phyloP scores from a whole-genome alignment of 2,797 vertebrate genomes.

The Otolemur crassicaudatus region DNA sequence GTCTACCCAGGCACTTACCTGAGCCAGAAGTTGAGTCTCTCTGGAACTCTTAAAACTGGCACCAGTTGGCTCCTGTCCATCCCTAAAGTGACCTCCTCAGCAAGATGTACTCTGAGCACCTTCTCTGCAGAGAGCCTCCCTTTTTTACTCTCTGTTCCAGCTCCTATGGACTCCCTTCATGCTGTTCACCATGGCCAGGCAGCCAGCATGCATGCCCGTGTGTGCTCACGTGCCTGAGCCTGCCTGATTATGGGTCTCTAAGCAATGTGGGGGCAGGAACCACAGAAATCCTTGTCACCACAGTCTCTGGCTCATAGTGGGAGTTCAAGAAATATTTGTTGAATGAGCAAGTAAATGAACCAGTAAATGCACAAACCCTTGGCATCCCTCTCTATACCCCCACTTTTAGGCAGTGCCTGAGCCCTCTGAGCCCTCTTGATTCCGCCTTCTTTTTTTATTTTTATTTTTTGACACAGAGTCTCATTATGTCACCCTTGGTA shows the following conservation, averaged over 20 bases:
- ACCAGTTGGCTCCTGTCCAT: neutral
- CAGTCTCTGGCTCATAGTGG: neutral
- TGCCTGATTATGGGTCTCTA: neutral
- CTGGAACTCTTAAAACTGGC: neutral
- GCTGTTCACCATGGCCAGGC: neutral
- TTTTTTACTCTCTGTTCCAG: neutral
- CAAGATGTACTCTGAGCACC: neutral
- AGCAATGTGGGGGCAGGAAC: neutral
- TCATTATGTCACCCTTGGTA: no score
- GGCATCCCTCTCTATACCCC: neutral
- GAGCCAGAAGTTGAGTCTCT: neutral
- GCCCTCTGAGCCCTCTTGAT: neutral
- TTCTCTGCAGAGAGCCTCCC: slow-evolving; percentile 8
- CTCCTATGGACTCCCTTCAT: neutral
- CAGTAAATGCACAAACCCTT: neutral
- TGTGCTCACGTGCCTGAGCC: neutral
- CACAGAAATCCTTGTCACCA: neutral
- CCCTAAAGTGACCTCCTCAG: neutral
- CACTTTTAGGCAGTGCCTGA: neutral
- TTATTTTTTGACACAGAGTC: no score
- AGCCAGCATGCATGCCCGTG: neutral
- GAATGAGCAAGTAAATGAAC: neutral
- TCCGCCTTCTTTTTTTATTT: neutral
- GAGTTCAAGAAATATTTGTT: slow-evolving; percentile 22
- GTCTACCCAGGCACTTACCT: neutral